phyloP scores from a whole-genome alignment of 2,113 vertebrate species.

The Platichthys flesus region DNA sequence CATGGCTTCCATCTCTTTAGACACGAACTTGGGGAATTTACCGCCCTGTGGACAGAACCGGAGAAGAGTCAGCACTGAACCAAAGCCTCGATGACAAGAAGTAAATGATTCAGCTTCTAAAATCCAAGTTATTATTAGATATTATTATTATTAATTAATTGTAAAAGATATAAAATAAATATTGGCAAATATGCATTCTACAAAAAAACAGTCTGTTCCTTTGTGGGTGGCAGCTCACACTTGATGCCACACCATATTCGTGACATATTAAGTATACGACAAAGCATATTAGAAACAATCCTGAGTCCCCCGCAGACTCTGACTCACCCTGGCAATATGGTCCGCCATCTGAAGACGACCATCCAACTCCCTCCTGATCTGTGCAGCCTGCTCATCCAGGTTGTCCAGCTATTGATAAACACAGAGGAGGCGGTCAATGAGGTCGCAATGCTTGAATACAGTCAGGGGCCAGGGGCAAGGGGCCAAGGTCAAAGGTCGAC shows the following conservation, averaged over 20 bases:
- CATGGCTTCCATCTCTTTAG: conserved; percentile 99
- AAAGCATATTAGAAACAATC: conserved; percentile 57
- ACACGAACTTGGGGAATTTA: conserved; percentile 98
- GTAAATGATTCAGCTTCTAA: neutral
- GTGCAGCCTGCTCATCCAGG: conserved; percentile 95
- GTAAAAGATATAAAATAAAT: neutral
- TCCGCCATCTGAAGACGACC: conserved; percentile 98
- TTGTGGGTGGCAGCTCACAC: conserved; percentile 24
- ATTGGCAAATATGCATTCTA: neutral
- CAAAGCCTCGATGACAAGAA: neutral
- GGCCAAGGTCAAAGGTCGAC: conserved; percentile 16
- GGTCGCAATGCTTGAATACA: conserved; percentile 14
- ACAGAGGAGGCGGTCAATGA: conserved; percentile 59
- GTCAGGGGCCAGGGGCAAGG: conserved; percentile 2
- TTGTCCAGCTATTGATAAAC: conserved; percentile 89
- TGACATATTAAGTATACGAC: conserved; percentile 57
- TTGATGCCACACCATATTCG: conserved; percentile 49
- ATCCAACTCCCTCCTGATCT: conserved; percentile 94
- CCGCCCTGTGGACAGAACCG: conserved; percentile 84
- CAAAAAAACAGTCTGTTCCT: neutral
- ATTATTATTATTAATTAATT: neutral
- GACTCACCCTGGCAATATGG: conserved; percentile 95
- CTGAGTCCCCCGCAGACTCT: conserved; percentile 38
- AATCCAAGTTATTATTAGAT: neutral
- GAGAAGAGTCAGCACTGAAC: conserved; percentile 6